These are phyloP conservation scores for Lycopodina hypogea DNA, from an alignment of 37 sponge, comb jelly and placozoan genomes.

Conservation along the genomic window DNA sequence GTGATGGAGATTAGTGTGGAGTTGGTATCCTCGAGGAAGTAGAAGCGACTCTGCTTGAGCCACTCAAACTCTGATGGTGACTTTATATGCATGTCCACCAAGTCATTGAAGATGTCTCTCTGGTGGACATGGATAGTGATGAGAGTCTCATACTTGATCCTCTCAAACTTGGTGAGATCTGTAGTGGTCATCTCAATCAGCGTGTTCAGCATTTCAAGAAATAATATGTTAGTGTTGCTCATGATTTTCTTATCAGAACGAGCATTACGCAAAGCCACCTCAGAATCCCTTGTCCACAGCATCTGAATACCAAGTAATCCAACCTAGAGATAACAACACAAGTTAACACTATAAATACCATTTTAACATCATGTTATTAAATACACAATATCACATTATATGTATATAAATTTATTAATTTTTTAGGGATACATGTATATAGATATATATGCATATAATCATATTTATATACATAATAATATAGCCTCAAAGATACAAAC, in stretches of 20 bases:
- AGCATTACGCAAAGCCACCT: constrained; percentile 73
- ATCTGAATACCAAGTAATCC: constrained; percentile 95
- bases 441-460: no score
- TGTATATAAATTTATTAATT: no score
- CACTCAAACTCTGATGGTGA: constrained; percentile 89
- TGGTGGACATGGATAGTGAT: constrained; percentile 96
- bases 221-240: constrained; percentile 66
- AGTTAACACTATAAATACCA: no score
- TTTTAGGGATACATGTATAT: no score
- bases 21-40: constrained; percentile 89
- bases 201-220: constrained; percentile 82
- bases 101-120: constrained; percentile 90
- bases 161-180: constrained; percentile 72
- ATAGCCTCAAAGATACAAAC: no score
- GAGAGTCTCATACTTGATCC: constrained; percentile 85
- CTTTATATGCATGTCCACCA: constrained; percentile 82
- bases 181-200: constrained; percentile 86
- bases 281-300: constrained; percentile 93
- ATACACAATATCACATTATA: no score
- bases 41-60: constrained; percentile 96
- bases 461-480: no score
- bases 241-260: constrained; percentile 85
- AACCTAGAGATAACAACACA: constrained; percentile 54
- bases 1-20: constrained; percentile 88
- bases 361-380: no score